These are phyloP conservation scores for Siphamia tubifer DNA, from an alignment of 2,113 vertebrate genomes.

Conservation along the genomic window DNA sequence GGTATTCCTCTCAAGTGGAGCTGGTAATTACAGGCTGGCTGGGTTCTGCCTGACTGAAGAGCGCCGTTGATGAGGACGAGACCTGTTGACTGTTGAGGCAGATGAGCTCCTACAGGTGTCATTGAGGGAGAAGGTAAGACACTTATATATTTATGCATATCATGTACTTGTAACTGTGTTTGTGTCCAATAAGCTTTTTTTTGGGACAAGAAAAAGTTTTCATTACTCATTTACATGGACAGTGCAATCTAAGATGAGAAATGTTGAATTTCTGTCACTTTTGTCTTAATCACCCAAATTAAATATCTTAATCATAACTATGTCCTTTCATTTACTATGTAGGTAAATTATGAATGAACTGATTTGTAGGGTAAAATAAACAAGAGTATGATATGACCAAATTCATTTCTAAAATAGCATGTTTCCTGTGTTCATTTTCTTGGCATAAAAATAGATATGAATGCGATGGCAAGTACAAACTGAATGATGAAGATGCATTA, in stretches of 20 bases:
- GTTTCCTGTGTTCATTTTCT: conserved; percentile 5
- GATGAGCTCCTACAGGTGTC: background rate
- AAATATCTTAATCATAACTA: background rate
- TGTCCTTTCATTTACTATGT: background rate
- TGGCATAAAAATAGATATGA: conserved; percentile 48
- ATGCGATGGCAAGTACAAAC: conserved; percentile 14
- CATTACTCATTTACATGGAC: too few species aligned
- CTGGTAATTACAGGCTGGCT: conserved; percentile 58
- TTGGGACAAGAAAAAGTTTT: too few species aligned
- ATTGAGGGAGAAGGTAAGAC: background rate
- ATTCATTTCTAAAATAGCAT: conserved; percentile 24
- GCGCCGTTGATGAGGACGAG: conserved; percentile 50
- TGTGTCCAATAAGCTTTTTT: too few species aligned
- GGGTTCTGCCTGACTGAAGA: conserved; percentile 43
- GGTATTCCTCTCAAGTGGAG: conserved; percentile 59
- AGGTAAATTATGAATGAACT: conserved; percentile 29
- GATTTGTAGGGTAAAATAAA: conserved; percentile 13
- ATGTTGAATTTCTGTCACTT: too few species aligned
- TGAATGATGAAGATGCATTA: conserved; percentile 24
- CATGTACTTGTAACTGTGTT: too few species aligned
- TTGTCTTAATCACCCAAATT: too few species aligned
- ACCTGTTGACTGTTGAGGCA: conserved; percentile 36
- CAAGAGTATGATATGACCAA: conserved; percentile 24
- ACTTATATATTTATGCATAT: background rate
- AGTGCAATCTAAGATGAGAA: too few species aligned